phyloP scores from a whole-genome alignment of 2,888 invertebrate species.

The Dasypogon diadema region DNA sequence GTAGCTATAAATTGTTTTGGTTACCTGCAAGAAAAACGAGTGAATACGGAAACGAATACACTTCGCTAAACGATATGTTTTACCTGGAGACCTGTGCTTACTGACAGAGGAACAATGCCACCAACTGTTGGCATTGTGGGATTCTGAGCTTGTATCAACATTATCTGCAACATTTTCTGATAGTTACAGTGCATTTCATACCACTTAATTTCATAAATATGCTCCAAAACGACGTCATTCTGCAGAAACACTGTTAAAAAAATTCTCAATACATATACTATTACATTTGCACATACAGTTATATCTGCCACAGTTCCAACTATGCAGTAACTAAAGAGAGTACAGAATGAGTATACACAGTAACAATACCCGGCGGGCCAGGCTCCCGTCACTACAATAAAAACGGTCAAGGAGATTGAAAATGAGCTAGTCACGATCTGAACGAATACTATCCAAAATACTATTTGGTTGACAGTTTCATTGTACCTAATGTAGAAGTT shows the following conservation, averaged over 20 bases:
- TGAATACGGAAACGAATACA: neutral
- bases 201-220: constrained; percentile 17
- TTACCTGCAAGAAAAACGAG: neutral
- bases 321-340: neutral
- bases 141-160: neutral
- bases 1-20: constrained; percentile 23
- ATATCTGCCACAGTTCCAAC: neutral
- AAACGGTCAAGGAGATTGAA: neutral
- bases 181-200: neutral
- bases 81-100: constrained; percentile 20
- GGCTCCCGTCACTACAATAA: neutral
- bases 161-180: neutral
- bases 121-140: neutral
- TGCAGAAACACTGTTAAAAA: neutral
- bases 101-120: neutral
- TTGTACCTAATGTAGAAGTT: neutral
- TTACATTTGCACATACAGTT: neutral
- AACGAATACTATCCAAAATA: neutral
- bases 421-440: neutral
- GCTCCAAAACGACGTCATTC: neutral
- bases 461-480: neutral
- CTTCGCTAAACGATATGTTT: neutral
- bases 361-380: neutral
- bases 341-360: neutral
- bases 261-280: neutral